A percentile compares a stretch with the other conserved stretches of the same genome.
These are phyloP conservation scores for Alviniconcha marisindica DNA, from an alignment of 1,140 invertebrate species.

Conservation along the genomic window DNA sequence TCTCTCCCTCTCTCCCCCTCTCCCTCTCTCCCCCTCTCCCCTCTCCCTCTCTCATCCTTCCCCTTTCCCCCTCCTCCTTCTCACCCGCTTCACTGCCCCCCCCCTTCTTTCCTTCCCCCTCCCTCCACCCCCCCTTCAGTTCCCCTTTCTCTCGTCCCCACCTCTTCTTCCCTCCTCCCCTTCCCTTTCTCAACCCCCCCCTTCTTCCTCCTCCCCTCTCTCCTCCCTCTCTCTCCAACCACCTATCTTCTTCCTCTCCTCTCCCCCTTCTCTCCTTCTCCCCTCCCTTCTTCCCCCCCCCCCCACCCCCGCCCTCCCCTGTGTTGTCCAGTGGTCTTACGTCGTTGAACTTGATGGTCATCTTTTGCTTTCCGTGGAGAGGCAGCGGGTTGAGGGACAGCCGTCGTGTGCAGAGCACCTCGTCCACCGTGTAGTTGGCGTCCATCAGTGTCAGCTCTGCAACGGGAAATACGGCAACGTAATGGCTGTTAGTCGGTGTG, in stretches of 20 bases:
- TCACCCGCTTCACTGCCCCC: not conserved
- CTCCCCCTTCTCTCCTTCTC: not conserved
- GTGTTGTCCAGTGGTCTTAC: slow-evolving; percentile 53
- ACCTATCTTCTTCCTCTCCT: not conserved
- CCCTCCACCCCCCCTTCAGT: not conserved
- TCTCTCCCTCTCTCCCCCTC: too few relatives aligned
- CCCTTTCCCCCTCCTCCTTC: not conserved
- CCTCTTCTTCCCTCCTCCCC: not conserved
- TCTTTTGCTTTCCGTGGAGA: slow-evolving; percentile 40
- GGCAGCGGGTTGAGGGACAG: slow-evolving; percentile 55
- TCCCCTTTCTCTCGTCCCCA: not conserved
- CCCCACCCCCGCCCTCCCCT: not conserved
- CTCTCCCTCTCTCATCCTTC: not conserved
- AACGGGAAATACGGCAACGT: too few relatives aligned
- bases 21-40: not conserved
- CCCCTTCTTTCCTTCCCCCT: not conserved
- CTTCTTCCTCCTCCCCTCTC: not conserved
- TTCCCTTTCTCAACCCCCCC: not conserved
- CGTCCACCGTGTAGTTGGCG: slow-evolving; percentile 67
- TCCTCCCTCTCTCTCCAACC: not conserved
- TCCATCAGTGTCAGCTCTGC: slow-evolving; percentile 65
- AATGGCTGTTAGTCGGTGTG: too few relatives aligned
- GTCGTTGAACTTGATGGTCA: slow-evolving; percentile 60
- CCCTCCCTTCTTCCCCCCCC: not conserved
- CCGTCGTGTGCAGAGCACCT: slow-evolving; percentile 51